Percentiles rank a stretch among this genome's conserved stretches.
phyloP scores from a whole-genome alignment of 35 echinoderm and acorn worm genomes.

The Lytechinus variegatus region DNA sequence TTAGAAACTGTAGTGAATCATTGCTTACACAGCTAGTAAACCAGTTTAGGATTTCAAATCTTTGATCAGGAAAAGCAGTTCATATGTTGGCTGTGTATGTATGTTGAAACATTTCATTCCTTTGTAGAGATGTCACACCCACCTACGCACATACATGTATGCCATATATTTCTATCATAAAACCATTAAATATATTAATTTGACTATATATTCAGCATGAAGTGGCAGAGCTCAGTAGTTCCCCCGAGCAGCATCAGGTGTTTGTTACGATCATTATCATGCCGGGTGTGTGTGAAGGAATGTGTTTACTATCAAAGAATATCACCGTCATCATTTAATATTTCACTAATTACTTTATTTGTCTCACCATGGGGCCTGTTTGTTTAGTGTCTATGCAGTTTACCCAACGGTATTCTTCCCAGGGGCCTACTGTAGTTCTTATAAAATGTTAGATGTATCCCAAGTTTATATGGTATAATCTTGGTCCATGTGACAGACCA shows the following conservation, averaged over 20 bases:
- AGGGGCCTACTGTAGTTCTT: background rate
- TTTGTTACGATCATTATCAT: background rate
- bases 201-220: background rate
- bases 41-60: background rate
- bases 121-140: background rate
- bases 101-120: background rate
- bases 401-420: background rate
- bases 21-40: background rate
- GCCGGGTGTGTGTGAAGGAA: background rate
- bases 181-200: background rate
- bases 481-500: too few relatives aligned
- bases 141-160: background rate
- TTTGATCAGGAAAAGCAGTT: background rate
- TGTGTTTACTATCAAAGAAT: background rate
- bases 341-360: slow-evolving; percentile 15
- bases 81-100: background rate
- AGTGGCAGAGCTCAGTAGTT: background rate
- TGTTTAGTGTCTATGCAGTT: background rate
- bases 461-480: too few relatives aligned
- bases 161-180: background rate
- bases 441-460: background rate
- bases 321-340: background rate
- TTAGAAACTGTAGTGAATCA: background rate
- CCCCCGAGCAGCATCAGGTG: background rate
- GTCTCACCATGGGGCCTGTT: background rate